These are phyloP conservation scores for Agonopterix alstromeriana DNA, from an alignment of 2,888 invertebrate species.

Conservation along the genomic window DNA sequence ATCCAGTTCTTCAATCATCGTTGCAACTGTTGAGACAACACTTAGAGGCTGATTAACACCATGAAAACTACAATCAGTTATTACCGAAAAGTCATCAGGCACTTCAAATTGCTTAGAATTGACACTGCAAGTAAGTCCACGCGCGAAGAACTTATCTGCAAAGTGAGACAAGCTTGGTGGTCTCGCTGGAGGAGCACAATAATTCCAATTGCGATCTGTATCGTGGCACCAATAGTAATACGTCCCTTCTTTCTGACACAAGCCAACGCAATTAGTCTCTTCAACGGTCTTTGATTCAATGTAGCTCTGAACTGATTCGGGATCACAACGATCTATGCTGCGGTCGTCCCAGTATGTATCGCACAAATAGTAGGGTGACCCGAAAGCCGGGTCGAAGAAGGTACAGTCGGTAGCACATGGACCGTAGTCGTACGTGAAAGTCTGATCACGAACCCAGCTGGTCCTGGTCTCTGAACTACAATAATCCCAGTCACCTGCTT, in stretches of 20 bases:
- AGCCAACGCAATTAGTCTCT: constrained; percentile 1
- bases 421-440: not conserved
- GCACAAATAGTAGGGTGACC: not conserved
- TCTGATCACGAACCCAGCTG: not conserved
- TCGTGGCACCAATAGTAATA: constrained; percentile 4
- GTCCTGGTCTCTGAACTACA: constrained; percentile 1
- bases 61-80: no score
- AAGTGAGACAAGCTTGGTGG: no score
- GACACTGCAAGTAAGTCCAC: no score
- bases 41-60: no score
- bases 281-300: not conserved
- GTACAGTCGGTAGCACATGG: not conserved
- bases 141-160: no score
- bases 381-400: not conserved
- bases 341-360: not conserved
- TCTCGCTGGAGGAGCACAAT: constrained; percentile 4
- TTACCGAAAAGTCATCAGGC: no score
- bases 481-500: constrained; percentile 2
- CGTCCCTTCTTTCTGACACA: not conserved
- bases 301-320: not conserved
- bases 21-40: no score
- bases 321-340: not conserved
- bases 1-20: no score
- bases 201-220: not conserved
- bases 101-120: no score